phyloP scores from a whole-genome alignment of 2,797 vertebrate species.

The Micrastur ruficollis region DNA sequence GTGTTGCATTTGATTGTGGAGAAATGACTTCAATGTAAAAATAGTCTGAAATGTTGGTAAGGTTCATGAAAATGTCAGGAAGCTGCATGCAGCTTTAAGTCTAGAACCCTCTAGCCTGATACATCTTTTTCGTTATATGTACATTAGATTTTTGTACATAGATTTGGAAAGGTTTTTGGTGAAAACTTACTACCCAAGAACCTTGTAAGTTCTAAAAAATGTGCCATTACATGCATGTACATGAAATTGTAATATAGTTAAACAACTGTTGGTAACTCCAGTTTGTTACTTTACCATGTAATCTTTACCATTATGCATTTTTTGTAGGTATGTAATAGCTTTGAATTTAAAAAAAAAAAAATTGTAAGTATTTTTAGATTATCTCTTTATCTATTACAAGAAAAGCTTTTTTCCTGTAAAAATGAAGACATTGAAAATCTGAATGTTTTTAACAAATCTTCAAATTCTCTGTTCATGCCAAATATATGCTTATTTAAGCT shows the following conservation, averaged over 20 bases:
- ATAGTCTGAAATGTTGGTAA: background rate
- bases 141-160: background rate
- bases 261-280: background rate
- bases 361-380: background rate
- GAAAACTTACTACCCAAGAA: background rate
- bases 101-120: background rate
- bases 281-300: background rate
- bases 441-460: background rate
- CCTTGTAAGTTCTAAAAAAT: background rate
- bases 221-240: background rate
- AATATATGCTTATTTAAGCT: background rate
- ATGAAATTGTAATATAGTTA: background rate
- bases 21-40: background rate
- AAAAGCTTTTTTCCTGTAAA: background rate
- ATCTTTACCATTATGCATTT: background rate
- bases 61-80: background rate
- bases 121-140: accelerated
- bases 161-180: background rate
- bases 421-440: background rate
- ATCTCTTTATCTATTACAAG: background rate
- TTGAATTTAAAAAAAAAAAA: background rate
- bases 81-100: background rate
- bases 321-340: background rate
- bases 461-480: background rate
- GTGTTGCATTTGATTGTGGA: background rate